These are phyloP conservation scores for Cephus spinipes DNA, from an alignment of 2,888 invertebrate species.

Conservation along the genomic window DNA sequence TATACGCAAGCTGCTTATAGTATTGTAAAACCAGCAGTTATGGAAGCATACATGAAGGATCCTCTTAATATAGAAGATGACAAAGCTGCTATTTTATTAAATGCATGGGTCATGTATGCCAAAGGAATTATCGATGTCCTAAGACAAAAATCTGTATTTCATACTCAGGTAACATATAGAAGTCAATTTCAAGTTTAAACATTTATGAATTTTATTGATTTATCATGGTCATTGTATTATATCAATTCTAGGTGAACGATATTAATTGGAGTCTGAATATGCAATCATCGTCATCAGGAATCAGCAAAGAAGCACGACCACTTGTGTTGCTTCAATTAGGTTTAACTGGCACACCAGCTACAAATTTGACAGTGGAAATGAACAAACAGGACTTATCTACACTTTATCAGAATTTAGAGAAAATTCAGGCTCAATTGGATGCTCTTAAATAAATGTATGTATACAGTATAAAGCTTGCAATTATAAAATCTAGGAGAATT, in stretches of 20 bases:
- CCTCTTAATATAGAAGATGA: constrained; percentile 47
- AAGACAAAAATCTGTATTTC: constrained; percentile 54
- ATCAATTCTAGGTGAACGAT: constrained; percentile 43
- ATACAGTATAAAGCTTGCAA: constrained; percentile 23
- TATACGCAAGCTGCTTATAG: constrained; percentile 53
- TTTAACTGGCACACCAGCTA: constrained; percentile 40
- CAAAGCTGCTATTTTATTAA: constrained; percentile 49
- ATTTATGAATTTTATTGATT: not conserved
- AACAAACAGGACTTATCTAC: constrained; percentile 49
- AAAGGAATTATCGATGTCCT: constrained; percentile 52
- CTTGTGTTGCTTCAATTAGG: constrained; percentile 53
- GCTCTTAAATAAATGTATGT: constrained; percentile 47
- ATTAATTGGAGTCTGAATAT: constrained; percentile 57
- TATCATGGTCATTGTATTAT: constrained; percentile 4
- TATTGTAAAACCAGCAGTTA: constrained; percentile 43
- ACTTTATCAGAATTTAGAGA: constrained; percentile 54
- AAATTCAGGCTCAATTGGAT: constrained; percentile 58
- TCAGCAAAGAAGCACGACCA: constrained; percentile 49
- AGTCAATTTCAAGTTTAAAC: constrained; percentile 1
- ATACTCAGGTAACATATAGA: constrained; percentile 46
- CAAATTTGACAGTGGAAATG: constrained; percentile 54
- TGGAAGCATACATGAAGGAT: constrained; percentile 51
- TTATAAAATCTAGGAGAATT: not conserved
- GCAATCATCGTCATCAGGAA: constrained; percentile 52
- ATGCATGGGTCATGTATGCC: constrained; percentile 53